Evolutionary conservation across 2,888 invertebrate genomes (phyloP), one percentile per base, ranked within the genome.

Genomic region (Pogonocherus hispidulus): DNA sequence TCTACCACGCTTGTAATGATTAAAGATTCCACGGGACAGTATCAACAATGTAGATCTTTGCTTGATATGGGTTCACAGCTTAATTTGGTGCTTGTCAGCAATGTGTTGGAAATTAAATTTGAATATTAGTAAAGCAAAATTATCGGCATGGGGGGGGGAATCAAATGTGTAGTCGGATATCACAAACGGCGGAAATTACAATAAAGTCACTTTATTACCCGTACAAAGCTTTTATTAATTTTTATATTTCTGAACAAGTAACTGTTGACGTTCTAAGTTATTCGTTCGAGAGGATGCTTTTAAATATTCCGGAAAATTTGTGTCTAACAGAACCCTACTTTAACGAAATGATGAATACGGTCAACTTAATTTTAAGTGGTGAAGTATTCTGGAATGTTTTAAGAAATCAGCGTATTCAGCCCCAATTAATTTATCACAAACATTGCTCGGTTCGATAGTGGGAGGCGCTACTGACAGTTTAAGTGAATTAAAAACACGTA

Each of bases 361-460:
- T 59, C 20, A 47, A 59, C n/a, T 19, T 59, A 6, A 14, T 59
- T 4, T 51, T 59, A 59, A 18, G 44, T 5, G 59, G 47, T 1
- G 59, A 59, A 59, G 19, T 59, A 4, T 59, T 59, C 14, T 59
- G 59, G 59, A 22, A 8, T 18, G 11, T 59, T 18, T 14, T 59
- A n/a, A 1, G 59, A 4, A 8, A 3, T 4, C 19, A 18, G 1
- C n/a, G 46, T 44, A 59, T 19, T 20, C 14, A 27, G n/a, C 4
- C 59, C 59, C 1, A 59, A 46, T 14, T 19, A 51, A 44, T 18
- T 11, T 59, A 22, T 37, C 27, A 1, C 16, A 59, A 41, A 44
- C 59, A 8, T 11, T n/a, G 2, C 20, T 59, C 52, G 59, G 59
- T n/a, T 46, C 20, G 41, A 44, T 59, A n/a, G 41, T 59, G 8